Conservation (phyloP, 2,888 invertebrate genomes). For the Chloromyia formosa region DNA sequence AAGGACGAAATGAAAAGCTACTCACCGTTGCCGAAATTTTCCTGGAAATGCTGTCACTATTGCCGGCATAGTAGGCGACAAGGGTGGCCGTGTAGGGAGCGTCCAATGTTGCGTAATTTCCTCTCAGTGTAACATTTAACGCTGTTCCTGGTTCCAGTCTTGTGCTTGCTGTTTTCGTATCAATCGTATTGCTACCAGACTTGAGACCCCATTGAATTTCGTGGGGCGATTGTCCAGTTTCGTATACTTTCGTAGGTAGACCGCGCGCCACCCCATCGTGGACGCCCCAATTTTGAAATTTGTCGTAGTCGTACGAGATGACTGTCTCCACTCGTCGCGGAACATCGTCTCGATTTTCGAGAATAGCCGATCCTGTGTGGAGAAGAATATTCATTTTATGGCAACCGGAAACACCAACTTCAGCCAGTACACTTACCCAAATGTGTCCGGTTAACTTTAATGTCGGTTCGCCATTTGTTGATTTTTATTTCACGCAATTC, state of each 20-base stretch:
- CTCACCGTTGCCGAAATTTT: slow-evolving; percentile 60
- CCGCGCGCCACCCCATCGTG: slow-evolving; percentile 68
- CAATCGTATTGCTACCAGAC: slow-evolving; percentile 66
- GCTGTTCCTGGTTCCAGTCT: slow-evolving; percentile 80
- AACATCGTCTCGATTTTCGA: slow-evolving; percentile 68
- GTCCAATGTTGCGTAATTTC: slow-evolving; percentile 77
- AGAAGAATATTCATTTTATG: not conserved
- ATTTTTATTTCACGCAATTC: slow-evolving; percentile 75
- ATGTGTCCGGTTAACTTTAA: slow-evolving; percentile 66
- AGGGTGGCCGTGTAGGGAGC: slow-evolving; percentile 78
- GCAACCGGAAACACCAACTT: slow-evolving; percentile 44
- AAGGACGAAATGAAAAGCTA: no score
- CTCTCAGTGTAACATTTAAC: slow-evolving; percentile 81
- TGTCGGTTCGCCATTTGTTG: slow-evolving; percentile 67
- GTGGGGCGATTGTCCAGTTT: slow-evolving; percentile 58
- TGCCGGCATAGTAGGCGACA: slow-evolving; percentile 67
- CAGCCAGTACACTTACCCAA: slow-evolving; percentile 61
- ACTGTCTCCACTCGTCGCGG: slow-evolving; percentile 76
- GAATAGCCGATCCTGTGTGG: slow-evolving; percentile 57
- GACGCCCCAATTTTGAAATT: slow-evolving; percentile 82
- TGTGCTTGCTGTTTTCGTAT: slow-evolving; percentile 68
- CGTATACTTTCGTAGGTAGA: slow-evolving; percentile 60
- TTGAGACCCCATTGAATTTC: slow-evolving; percentile 78
- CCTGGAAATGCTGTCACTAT: slow-evolving; percentile 59
- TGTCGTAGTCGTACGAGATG: slow-evolving; percentile 75